A percentile compares a stretch with the other conserved stretches of the same genome.
These are phyloP conservation scores for Meiosimyza platycephala DNA, from an alignment of 2,888 invertebrate genomes.

Conservation along the genomic window DNA sequence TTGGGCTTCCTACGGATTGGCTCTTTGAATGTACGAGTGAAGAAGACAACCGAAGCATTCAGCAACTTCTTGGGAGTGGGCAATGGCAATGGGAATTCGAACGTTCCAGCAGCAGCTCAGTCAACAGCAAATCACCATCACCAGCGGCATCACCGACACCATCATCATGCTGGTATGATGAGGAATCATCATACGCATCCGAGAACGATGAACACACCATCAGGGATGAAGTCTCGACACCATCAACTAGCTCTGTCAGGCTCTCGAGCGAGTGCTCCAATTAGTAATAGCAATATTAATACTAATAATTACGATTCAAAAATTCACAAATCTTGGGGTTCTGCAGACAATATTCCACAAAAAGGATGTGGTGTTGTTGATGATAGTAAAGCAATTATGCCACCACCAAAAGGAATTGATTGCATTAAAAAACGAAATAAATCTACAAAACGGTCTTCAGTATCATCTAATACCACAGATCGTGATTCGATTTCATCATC, in stretches of 20 bases:
- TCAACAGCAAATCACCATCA: slow-evolving; percentile 63
- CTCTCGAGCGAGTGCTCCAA: slow-evolving; percentile 61
- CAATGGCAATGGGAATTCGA: slow-evolving; percentile 68
- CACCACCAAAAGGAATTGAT: slow-evolving; percentile 78
- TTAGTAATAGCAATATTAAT: slow-evolving; percentile 51
- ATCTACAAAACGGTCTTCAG: slow-evolving; percentile 69
- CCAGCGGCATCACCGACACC: slow-evolving; percentile 68
- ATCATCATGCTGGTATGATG: slow-evolving; percentile 54
- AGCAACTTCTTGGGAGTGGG: slow-evolving; percentile 90
- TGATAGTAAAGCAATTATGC: slow-evolving; percentile 71
- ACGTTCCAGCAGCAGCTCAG: slow-evolving; percentile 53
- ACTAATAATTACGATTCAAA: slow-evolving; percentile 71
- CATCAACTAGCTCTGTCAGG: slow-evolving; percentile 44
- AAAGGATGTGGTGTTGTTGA: slow-evolving; percentile 41
- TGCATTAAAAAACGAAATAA: slow-evolving; percentile 76
- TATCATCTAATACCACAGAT: slow-evolving; percentile 56
- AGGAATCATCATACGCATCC: slow-evolving; percentile 56
- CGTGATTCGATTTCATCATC: slow-evolving; percentile 60
- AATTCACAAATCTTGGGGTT: slow-evolving; percentile 89
- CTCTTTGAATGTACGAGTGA: slow-evolving; percentile 90
- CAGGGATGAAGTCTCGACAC: slow-evolving; percentile 49
- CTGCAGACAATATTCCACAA: slow-evolving; percentile 86
- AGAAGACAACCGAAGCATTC: slow-evolving; percentile 92
- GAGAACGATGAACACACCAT: slow-evolving; percentile 53
- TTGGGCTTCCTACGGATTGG: slow-evolving; percentile 91